A percentile compares a stretch with the other conserved stretches of the same genome.
phyloP scores from a whole-genome alignment of 1,140 invertebrate species.

The Drosophila truncata region DNA sequence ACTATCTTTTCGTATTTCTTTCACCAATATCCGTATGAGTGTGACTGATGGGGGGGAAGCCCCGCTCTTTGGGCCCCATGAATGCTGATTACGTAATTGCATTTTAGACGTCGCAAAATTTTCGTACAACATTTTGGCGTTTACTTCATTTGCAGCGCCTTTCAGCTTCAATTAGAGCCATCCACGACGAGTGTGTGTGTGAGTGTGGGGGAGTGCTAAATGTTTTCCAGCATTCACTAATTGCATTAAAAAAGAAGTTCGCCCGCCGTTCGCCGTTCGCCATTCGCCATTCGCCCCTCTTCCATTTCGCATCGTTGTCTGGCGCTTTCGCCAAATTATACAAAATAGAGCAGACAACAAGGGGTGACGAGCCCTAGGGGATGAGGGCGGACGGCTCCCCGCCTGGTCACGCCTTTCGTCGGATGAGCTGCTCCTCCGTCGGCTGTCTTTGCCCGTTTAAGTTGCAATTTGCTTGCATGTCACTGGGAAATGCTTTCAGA shows the following conservation, averaged over 20 bases:
- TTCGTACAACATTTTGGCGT: constrained; percentile 79
- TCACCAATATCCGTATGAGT: neutral
- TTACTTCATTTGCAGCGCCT: constrained; percentile 80
- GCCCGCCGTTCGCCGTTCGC: constrained; percentile 18
- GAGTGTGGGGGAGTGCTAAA: constrained; percentile 60
- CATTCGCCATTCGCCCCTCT: neutral
- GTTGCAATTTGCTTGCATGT: constrained; percentile 81
- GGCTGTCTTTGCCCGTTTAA: constrained; percentile 70
- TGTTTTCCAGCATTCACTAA: constrained; percentile 77
- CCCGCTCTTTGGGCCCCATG: constrained; percentile 27
- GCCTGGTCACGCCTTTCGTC: constrained; percentile 38
- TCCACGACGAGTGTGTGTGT: constrained; percentile 16
- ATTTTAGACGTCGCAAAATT: constrained; percentile 73
- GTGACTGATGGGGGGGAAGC: neutral
- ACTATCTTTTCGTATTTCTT: constrained; percentile 14
- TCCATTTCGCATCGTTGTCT: constrained; percentile 39
- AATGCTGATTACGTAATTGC: constrained; percentile 83
- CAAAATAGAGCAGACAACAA: constrained; percentile 62
- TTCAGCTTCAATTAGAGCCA: constrained; percentile 73
- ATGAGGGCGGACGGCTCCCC: constrained; percentile 12
- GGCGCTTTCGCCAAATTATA: constrained; percentile 73
- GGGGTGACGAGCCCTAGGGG: constrained; percentile 6
- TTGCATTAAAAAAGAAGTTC: constrained; percentile 78
- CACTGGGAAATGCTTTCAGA: constrained; percentile 79
- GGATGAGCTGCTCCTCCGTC: constrained; percentile 14